A percentile compares a stretch with the other conserved stretches of the same genome.
phyloP scores from a whole-genome alignment of 1,140 invertebrate genomes.

The Globodera ellingtonae region DNA sequence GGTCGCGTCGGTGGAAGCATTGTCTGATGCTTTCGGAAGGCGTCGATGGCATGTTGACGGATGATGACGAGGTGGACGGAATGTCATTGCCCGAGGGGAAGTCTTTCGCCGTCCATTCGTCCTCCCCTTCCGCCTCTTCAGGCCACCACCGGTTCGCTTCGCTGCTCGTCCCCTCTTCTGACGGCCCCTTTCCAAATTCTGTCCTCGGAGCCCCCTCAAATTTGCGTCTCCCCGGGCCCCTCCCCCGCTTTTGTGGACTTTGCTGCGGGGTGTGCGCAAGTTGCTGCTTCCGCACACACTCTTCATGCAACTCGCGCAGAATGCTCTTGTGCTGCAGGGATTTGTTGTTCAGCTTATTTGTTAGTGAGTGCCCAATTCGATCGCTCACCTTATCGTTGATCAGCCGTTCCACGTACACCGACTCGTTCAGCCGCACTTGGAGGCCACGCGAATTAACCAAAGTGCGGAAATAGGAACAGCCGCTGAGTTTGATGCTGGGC shows the following conservation, averaged over 20 bases:
- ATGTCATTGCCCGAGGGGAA: conserved; percentile 1
- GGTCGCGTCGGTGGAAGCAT: conserved; percentile 48
- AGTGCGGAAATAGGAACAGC: conserved; percentile 56
- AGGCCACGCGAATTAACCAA: conserved; percentile 54
- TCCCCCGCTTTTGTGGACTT: conserved; percentile 3
- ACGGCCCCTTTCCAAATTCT: not conserved
- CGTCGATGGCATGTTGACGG: too few species aligned
- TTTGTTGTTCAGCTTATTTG: not conserved
- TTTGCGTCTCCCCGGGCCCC: conserved; percentile 21
- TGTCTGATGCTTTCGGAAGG: not conserved
- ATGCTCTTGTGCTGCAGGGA: conserved; percentile 29
- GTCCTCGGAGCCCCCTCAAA: not conserved
- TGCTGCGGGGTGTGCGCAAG: conserved; percentile 9
- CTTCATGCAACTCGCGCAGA: conserved; percentile 27
- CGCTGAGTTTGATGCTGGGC: conserved; percentile 48
- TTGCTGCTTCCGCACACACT: conserved; percentile 22
- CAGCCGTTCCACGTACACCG: conserved; percentile 58
- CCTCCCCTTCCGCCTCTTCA: not conserved
- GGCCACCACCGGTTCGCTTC: conserved; percentile 6
- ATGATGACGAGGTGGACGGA: not conserved
- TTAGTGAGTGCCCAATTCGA: conserved; percentile 10
- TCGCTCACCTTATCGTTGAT: conserved; percentile 51
- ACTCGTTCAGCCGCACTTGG: conserved; percentile 62
- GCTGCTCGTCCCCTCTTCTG: conserved; percentile 19
- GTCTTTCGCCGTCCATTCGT: conserved; percentile 15